Percentiles rank a stretch among this genome's conserved stretches.
Evolutionary conservation across 2,888 invertebrate genomes (phyloP).

Genomic region (Colostygia pectinataria): DNA sequence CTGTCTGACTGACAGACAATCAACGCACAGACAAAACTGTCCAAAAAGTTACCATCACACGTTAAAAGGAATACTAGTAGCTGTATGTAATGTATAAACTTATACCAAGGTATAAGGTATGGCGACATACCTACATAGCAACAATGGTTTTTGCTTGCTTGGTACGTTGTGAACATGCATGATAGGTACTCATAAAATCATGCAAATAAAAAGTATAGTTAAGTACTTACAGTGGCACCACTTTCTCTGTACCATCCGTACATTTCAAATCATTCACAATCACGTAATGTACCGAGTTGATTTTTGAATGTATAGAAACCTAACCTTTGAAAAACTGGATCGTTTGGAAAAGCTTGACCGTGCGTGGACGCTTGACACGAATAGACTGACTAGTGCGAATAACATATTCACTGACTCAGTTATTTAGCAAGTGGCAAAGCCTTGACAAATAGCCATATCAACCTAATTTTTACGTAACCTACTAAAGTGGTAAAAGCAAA

Average conservation of each 20-base stretch:
- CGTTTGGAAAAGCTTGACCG: constrained; percentile 10
- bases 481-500: constrained; percentile 2
- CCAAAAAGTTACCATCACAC: too few relatives aligned
- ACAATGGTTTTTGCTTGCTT: too few relatives aligned
- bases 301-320: too few relatives aligned
- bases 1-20: too few relatives aligned
- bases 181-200: neutral
- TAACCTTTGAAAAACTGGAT: neutral
- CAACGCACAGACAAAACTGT: too few relatives aligned
- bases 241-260: constrained; percentile 23
- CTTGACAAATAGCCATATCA: constrained; percentile 24
- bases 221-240: constrained; percentile 30
- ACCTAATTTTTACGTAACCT: constrained; percentile 13
- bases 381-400: constrained; percentile 19
- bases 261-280: constrained; percentile 3
- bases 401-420: constrained; percentile 18
- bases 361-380: constrained; percentile 12
- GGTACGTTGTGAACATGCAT: too few relatives aligned
- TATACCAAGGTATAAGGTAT: too few relatives aligned
- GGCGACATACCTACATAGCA: too few relatives aligned
- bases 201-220: constrained; percentile 7
- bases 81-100: too few relatives aligned
- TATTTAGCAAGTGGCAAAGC: constrained; percentile 18
- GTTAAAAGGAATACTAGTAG: too few relatives aligned
- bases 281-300: neutral